Evolutionary conservation across 2,113 vertebrate species (phyloP), one percentile per base, ranked within the genome.

Genomic region (Rhinoderma darwinii): DNA sequence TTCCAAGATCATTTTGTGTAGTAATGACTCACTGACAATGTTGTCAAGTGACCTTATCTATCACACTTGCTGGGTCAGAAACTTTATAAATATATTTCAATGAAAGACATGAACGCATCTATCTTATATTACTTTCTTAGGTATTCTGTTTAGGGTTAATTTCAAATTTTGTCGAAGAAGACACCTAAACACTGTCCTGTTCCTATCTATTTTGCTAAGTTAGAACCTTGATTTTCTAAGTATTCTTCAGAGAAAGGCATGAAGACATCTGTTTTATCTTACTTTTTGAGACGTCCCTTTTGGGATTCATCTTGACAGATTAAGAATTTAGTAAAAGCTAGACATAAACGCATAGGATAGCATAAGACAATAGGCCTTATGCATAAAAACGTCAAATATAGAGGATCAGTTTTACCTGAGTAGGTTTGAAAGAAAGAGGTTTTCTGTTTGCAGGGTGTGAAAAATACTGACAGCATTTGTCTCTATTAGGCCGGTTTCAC

Each of bases 11-110:
- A 82, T 87, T 87, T 79, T 73, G 44, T 35, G 39, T 44, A 61
- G 78, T 82, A 87, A 87, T 74, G 78, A 87, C 66, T 82, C 39
- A 61, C 66, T 74, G 78, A 82, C 68, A 61, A 43, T 32, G 47
- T 82, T 51, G 74, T 32, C 18, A 82, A 54, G 68, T 87, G 68
- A 87, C 85, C 78, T 87, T 87, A 82, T 18, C 85, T 68, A 47
- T 54, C 61, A 66, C 56, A 18, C 10, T 78, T 43, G 14, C 27
- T 50, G 25, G 56, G 39, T n/a, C 44, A 32, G 32, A 44, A 43
- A 25, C 47, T 47, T 59, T 74, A 56, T 30, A 41, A 59, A 54
- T 27, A 76, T 77, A 11, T 63, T 54, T 84, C 32, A 51, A 27
- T 63, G 39, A 17, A 61, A 54, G 12, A 32, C 17, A 50, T 77